Evolutionary conservation across 2,797 vertebrate genomes (phyloP).

Genomic region (Poliocrania exsul): DNA sequence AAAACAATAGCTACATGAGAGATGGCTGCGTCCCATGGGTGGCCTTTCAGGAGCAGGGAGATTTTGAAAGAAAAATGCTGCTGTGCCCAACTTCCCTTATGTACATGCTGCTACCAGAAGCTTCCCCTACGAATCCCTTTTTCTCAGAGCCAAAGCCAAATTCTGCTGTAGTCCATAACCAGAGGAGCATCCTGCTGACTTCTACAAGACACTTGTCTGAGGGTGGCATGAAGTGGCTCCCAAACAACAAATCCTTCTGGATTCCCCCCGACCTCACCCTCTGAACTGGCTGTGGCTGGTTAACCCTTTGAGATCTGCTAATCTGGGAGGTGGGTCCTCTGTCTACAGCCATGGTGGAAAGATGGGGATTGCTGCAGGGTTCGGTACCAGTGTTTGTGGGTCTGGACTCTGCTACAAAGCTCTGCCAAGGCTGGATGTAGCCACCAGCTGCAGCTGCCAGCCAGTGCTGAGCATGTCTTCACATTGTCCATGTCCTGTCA

Average conservation of each 20-base stretch:
- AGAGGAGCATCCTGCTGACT: slow-evolving; percentile 41
- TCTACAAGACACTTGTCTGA: slow-evolving; percentile 30
- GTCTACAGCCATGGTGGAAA: accelerated
- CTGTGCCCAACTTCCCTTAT: slow-evolving; percentile 42
- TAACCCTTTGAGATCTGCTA: neutral
- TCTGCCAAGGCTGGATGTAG: accelerated
- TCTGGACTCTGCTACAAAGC: neutral
- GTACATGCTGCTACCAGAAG: slow-evolving; percentile 66
- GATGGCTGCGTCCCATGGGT: slow-evolving; percentile 67
- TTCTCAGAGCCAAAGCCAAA: slow-evolving; percentile 36
- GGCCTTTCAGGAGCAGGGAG: slow-evolving; percentile 62
- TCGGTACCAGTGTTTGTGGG: neutral
- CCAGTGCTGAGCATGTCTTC: neutral
- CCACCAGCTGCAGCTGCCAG: neutral
- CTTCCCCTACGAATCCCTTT: neutral
- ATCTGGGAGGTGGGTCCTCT: neutral
- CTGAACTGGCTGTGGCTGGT: accelerated
- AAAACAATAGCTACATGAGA: slow-evolving; percentile 64
- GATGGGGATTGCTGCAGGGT: neutral
- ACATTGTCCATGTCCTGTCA: neutral
- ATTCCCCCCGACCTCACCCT: neutral
- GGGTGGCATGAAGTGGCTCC: slow-evolving; percentile 42
- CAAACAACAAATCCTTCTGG: slow-evolving; percentile 10
- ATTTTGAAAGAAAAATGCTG: slow-evolving; percentile 45
- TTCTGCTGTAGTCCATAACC: slow-evolving; percentile 24